These are phyloP conservation scores for Iselma pallidipennis DNA, from an alignment of 2,888 invertebrate species.

Conservation along the genomic window DNA sequence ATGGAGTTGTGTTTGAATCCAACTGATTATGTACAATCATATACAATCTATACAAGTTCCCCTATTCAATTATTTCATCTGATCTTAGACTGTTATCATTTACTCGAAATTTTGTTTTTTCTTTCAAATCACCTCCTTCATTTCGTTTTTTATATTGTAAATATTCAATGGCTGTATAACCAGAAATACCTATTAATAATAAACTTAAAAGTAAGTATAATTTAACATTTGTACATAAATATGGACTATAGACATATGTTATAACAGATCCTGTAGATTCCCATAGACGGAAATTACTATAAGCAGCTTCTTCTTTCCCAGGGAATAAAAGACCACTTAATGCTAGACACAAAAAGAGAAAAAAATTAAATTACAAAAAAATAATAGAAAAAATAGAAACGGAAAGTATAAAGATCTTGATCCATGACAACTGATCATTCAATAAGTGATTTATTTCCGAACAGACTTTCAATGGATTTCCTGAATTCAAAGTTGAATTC, in stretches of 20 bases:
- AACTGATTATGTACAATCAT: background rate
- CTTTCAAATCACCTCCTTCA: slow-evolving; percentile 25
- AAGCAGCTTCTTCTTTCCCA: slow-evolving; percentile 84
- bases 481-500: too few species aligned
- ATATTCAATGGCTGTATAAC: slow-evolving; percentile 72
- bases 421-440: background rate
- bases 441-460: background rate
- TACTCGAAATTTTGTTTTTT: slow-evolving; percentile 49
- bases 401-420: background rate
- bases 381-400: slow-evolving; percentile 9
- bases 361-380: slow-evolving; percentile 1
- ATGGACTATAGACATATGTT: slow-evolving; percentile 79
- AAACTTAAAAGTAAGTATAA: slow-evolving; percentile 70
- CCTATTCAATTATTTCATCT: slow-evolving; percentile 46
- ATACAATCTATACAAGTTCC: background rate
- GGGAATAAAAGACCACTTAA: slow-evolving; percentile 86
- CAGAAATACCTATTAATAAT: slow-evolving; percentile 71
- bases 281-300: slow-evolving; percentile 92
- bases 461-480: too few species aligned
- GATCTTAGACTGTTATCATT: slow-evolving; percentile 49
- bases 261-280: slow-evolving; percentile 89
- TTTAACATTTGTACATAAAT: slow-evolving; percentile 74
- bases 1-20: too few species aligned
- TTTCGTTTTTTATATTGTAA: slow-evolving; percentile 55
- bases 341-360: slow-evolving; percentile 60